Evolutionary conservation across 1,140 invertebrate genomes (phyloP).

Genomic region (Gonatopus flavifemur): DNA sequence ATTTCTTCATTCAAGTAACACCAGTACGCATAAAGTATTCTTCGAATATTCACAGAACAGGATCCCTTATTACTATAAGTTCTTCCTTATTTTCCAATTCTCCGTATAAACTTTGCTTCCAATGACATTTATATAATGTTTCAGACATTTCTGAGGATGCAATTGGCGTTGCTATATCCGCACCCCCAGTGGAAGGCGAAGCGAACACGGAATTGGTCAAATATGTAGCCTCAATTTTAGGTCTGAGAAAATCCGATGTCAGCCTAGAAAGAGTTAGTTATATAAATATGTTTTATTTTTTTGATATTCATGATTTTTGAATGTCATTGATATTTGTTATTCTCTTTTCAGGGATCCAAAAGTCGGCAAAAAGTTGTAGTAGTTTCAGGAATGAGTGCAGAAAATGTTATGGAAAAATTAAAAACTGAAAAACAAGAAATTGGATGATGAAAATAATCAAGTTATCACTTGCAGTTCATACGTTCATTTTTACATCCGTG

Average conservation of each 20-base stretch:
- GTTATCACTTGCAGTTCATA: too few species aligned
- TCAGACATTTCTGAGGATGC: conserved; percentile 56
- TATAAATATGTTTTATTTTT: conserved; percentile 10
- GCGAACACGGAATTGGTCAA: conserved; percentile 76
- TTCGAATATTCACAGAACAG: too few species aligned
- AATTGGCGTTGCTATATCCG: conserved; percentile 71
- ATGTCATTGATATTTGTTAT: conserved; percentile 6
- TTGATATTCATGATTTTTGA: neutral
- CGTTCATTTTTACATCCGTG: too few species aligned
- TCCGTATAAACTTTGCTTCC: too few species aligned
- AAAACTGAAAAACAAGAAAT: conserved; percentile 44
- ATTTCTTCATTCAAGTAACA: too few species aligned
- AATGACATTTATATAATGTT: too few species aligned
- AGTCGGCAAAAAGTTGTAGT: conserved; percentile 56
- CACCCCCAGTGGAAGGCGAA: conserved; percentile 77
- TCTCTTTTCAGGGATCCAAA: conserved; percentile 52
- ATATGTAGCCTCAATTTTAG: conserved; percentile 69
- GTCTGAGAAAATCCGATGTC: conserved; percentile 70
- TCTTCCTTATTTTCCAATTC: too few species aligned
- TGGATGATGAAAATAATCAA: too few species aligned
- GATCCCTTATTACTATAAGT: too few species aligned
- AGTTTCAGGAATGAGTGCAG: conserved; percentile 44
- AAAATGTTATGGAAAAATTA: conserved; percentile 48
- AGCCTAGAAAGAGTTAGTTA: conserved; percentile 65
- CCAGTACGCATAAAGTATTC: too few species aligned